Evolutionary conservation across 2,797 vertebrate genomes (phyloP).

Genomic region (Dipus sagitta): DNA sequence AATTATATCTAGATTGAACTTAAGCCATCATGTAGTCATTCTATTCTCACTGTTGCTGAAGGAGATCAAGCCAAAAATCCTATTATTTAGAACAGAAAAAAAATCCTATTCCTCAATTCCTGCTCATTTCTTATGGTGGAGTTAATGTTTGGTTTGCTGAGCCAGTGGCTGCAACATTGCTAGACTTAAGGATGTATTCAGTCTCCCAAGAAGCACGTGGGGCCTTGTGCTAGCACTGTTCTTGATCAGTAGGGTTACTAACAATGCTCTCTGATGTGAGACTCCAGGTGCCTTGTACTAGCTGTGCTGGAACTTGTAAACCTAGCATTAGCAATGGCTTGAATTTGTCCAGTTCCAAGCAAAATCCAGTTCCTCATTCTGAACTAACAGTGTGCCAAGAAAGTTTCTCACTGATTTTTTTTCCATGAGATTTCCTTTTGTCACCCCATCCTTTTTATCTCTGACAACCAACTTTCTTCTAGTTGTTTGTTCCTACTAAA

Average conservation of each 20-base stretch:
- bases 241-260: neutral
- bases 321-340: constrained; percentile 21
- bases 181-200: neutral
- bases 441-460: constrained; percentile 64
- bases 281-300: neutral
- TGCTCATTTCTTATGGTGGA: neutral
- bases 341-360: constrained; percentile 47
- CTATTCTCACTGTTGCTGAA: neutral
- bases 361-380: constrained; percentile 24
- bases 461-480: constrained; percentile 80
- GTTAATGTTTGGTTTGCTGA: neutral
- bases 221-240: neutral
- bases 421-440: constrained; percentile 5
- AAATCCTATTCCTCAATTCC: neutral
- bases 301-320: neutral
- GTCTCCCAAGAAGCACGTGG: neutral
- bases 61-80: neutral
- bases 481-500: constrained; percentile 78
- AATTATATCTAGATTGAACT: neutral
- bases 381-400: constrained; percentile 23
- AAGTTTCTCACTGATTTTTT: constrained; percentile 38
- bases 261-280: neutral
- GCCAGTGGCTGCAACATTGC: neutral
- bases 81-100: neutral
- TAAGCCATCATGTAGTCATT: neutral